These are phyloP conservation scores for Thereva nobilitata DNA, from an alignment of 2,888 invertebrate species.

Conservation along the genomic window DNA sequence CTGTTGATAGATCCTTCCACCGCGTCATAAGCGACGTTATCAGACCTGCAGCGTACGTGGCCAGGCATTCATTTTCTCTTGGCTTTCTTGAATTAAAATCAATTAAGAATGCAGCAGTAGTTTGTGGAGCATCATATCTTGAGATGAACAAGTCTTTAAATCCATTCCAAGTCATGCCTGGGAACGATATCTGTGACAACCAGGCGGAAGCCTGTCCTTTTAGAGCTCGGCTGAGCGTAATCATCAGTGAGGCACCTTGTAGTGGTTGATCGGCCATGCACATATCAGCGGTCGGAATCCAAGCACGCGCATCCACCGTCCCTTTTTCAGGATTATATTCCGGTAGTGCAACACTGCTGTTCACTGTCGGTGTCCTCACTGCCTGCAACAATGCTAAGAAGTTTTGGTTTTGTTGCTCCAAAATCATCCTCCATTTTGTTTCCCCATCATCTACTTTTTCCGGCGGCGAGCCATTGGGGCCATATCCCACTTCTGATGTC, in stretches of 20 bases:
- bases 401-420: too few species aligned
- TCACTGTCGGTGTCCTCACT: too few species aligned
- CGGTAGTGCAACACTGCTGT: too few species aligned
- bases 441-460: too few species aligned
- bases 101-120: constrained; percentile 1
- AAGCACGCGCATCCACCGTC: too few species aligned
- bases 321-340: too few species aligned
- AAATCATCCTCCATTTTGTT: too few species aligned
- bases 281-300: too few species aligned
- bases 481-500: too few species aligned
- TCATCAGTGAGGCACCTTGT: constrained; percentile 3
- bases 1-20: constrained; percentile 11
- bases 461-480: too few species aligned
- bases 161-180: constrained; percentile 27
- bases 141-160: constrained; percentile 29
- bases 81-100: constrained; percentile 14
- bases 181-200: constrained; percentile 27
- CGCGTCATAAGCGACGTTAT: constrained; percentile 18
- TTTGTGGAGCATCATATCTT: constrained; percentile 10
- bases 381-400: too few species aligned
- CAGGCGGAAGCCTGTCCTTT: constrained; percentile 26
- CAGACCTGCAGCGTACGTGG: constrained; percentile 18
- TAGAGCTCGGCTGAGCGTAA: constrained; percentile 24
- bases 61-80: constrained; percentile 26
- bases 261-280: too few species aligned